Percentiles rank a stretch among this genome's conserved stretches.
Evolutionary conservation across 1,140 invertebrate species (phyloP).

Genomic region (Choristoneura fumiferana): DNA sequence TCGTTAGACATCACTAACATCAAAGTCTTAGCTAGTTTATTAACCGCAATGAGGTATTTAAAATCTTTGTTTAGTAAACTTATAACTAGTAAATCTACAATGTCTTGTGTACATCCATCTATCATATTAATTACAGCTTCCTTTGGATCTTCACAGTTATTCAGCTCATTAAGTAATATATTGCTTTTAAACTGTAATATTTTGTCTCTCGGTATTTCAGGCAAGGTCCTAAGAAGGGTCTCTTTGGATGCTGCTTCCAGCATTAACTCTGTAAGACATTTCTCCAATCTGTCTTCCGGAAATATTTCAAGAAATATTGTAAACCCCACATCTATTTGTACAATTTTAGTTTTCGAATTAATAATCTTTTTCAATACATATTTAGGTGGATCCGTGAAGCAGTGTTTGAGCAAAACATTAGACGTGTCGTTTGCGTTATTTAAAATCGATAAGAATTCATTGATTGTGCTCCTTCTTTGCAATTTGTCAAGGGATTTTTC

Average conservation of each 20-base stretch:
- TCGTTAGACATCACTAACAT: conserved; percentile 64
- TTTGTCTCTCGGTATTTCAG: conserved; percentile 41
- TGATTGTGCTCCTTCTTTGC: conserved; percentile 40
- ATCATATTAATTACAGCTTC: conserved; percentile 40
- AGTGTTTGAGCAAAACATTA: conserved; percentile 44
- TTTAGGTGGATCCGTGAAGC: conserved; percentile 53
- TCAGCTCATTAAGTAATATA: conserved; percentile 54
- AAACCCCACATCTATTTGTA: conserved; percentile 44
- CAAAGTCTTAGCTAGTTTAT: conserved; percentile 70
- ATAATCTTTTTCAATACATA: conserved; percentile 63
- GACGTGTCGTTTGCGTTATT: conserved; percentile 34
- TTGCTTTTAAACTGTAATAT: conserved; percentile 52
- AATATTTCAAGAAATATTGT: conserved; percentile 52
- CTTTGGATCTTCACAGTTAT: conserved; percentile 30
- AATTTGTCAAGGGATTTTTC: conserved; percentile 70
- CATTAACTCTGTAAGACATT: conserved; percentile 64
- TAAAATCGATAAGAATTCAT: conserved; percentile 46
- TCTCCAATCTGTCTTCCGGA: conserved; percentile 60
- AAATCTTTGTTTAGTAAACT: conserved; percentile 47
- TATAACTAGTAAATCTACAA: conserved; percentile 46
- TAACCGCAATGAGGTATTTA: conserved; percentile 54
- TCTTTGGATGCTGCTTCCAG: conserved; percentile 66
- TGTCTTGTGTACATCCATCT: conserved; percentile 36
- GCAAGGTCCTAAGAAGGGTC: conserved; percentile 47
- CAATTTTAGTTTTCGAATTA: conserved; percentile 42